Conservation (phyloP, 2,113 vertebrate genomes). For the Vombatus ursinus region DNA sequence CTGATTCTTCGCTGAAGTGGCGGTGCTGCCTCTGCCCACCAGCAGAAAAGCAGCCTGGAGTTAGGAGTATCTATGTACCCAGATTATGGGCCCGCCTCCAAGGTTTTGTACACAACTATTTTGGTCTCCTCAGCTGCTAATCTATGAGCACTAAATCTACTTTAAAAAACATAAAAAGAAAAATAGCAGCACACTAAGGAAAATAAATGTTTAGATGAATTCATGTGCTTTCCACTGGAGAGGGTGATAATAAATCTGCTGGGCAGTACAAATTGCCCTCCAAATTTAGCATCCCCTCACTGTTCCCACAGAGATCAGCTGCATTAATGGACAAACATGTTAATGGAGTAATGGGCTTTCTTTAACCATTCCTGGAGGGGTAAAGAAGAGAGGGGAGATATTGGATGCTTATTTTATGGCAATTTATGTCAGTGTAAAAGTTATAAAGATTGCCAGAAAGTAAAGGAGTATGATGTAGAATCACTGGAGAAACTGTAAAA, state of each 20-base stretch:
- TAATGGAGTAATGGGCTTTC: slow-evolving; percentile 79
- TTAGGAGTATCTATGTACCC: slow-evolving; percentile 16
- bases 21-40: not conserved
- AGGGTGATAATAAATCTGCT: slow-evolving; percentile 68
- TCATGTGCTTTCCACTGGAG: slow-evolving; percentile 59
- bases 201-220: slow-evolving; percentile 76
- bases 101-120: slow-evolving; percentile 43
- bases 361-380: slow-evolving; percentile 78
- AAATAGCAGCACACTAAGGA: slow-evolving; percentile 52
- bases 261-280: slow-evolving; percentile 65
- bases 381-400: slow-evolving; percentile 64
- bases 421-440: slow-evolving; percentile 85
- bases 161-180: slow-evolving; percentile 69
- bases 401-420: slow-evolving; percentile 81
- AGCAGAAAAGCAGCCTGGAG: not conserved
- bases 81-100: slow-evolving; percentile 22
- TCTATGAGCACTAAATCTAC: slow-evolving; percentile 73
- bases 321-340: slow-evolving; percentile 82
- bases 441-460: slow-evolving; percentile 85
- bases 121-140: slow-evolving; percentile 60
- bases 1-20: not conserved
- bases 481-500: slow-evolving; percentile 84
- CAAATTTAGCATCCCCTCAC: slow-evolving; percentile 69
- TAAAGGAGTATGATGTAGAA: slow-evolving; percentile 85
- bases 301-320: slow-evolving; percentile 70